Conservation (phyloP, 2,113 vertebrate species). For the Dromas ardeola region DNA sequence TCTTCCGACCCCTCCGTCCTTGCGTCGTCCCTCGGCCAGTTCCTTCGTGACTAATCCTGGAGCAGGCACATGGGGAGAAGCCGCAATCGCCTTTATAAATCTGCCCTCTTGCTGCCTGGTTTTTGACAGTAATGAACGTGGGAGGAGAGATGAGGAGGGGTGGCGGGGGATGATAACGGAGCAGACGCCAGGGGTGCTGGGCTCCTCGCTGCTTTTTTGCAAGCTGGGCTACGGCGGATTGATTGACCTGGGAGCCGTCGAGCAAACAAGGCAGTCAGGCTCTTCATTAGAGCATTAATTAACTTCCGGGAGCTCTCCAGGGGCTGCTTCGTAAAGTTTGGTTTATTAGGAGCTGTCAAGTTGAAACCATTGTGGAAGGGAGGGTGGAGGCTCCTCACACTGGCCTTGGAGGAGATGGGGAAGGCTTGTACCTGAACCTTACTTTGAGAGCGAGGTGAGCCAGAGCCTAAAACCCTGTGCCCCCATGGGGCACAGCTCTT, state of each 20-base stretch:
- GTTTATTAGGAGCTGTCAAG: slow-evolving; percentile 24
- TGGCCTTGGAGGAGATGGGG: not conserved
- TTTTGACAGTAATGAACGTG: slow-evolving; percentile 37
- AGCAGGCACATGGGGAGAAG: rapidly evolving
- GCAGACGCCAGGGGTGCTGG: not conserved
- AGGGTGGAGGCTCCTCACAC: not conserved
- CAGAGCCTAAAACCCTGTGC: not conserved
- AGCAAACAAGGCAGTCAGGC: slow-evolving; percentile 31
- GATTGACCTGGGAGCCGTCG: not conserved
- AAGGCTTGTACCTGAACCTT: not conserved
- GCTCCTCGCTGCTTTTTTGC: not conserved
- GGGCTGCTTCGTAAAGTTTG: not conserved
- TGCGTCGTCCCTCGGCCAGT: rapidly evolving
- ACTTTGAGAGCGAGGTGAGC: not conserved
- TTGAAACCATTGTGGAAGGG: not conserved
- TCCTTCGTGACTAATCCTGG: not conserved
- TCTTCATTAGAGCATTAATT: slow-evolving; percentile 59
- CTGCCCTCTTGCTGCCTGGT: not conserved
- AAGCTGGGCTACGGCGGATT: not conserved
- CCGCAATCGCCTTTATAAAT: not conserved
- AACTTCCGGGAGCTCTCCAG: not conserved
- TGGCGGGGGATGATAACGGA: not conserved
- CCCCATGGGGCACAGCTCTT: not conserved
- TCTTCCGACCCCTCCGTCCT: not conserved
- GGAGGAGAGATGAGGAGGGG: not conserved